phyloP scores from a whole-genome alignment of 2,113 vertebrate species.

The Calyptomena viridis region DNA sequence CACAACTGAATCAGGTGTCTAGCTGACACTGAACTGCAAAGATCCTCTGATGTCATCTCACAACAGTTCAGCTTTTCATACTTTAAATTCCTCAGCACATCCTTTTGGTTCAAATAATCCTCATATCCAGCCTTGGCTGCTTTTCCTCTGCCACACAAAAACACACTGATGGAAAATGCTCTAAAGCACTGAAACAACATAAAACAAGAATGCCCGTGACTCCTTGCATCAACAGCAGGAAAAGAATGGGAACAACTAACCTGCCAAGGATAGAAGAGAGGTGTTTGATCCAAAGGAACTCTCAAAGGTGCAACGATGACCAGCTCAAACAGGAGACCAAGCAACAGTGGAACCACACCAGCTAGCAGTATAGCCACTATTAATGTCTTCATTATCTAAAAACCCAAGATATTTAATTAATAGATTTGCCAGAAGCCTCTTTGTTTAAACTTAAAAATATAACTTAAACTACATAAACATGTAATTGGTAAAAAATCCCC shows the following conservation, averaged over 20 bases:
- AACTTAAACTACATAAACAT: neutral
- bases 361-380: slow-evolving; percentile 93
- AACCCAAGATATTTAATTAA: neutral
- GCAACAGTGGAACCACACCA: slow-evolving; percentile 91
- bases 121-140: neutral
- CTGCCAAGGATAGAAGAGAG: slow-evolving; percentile 99
- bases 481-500: neutral
- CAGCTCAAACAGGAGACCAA: slow-evolving; percentile 94
- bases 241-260: slow-evolving; percentile 63
- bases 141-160: neutral
- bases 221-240: neutral
- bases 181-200: rapidly evolving
- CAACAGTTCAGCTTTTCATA: neutral
- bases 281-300: slow-evolving; percentile 96
- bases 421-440: neutral
- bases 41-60: neutral
- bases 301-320: slow-evolving; percentile 95
- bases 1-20: neutral
- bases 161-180: neutral
- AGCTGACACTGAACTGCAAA: neutral
- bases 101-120: neutral
- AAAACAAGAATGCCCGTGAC: neutral
- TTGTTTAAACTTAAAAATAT: neutral
- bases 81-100: neutral
- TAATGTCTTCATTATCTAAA: slow-evolving; percentile 95